Conservation (phyloP, 2,113 vertebrate genomes). For the Tretioscincus oriximinensis region DNA sequence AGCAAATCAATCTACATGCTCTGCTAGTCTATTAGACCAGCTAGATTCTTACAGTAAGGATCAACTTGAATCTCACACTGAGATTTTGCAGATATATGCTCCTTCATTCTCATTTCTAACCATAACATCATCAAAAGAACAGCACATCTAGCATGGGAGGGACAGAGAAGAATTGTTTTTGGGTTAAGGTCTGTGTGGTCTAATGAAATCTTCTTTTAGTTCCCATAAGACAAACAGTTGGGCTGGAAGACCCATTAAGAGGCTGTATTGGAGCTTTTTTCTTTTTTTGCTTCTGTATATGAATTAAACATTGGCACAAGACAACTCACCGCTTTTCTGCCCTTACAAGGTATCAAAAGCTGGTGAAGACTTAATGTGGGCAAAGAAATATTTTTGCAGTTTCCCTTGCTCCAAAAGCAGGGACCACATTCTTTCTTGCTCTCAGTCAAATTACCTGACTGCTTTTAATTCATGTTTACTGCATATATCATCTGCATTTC, state of each 20-base stretch:
- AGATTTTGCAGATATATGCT: not conserved
- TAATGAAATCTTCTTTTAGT: not conserved
- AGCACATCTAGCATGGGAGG: not conserved
- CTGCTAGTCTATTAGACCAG: too few relatives aligned
- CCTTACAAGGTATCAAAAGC: conserved; percentile 65
- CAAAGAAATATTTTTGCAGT: conserved; percentile 13
- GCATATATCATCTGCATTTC: not conserved
- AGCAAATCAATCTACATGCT: too few relatives aligned
- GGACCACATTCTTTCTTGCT: not conserved
- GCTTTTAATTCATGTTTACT: not conserved
- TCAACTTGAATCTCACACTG: too few relatives aligned
- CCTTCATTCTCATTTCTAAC: rapidly evolving
- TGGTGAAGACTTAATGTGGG: conserved; percentile 29
- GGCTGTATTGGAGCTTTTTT: conserved; percentile 5
- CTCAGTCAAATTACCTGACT: not conserved
- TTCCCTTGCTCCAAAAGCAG: not conserved
- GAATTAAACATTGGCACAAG: conserved; percentile 68
- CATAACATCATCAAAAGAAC: rapidly evolving
- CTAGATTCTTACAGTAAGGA: too few relatives aligned
- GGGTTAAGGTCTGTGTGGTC: not conserved
- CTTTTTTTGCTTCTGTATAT: not conserved
- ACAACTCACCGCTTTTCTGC: conserved; percentile 38
- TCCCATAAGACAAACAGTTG: conserved; percentile 21
- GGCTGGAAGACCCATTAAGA: conserved; percentile 4
- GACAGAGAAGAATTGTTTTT: rapidly evolving